A percentile compares a stretch with the other conserved stretches of the same genome.
Conservation (phyloP, 2,888 invertebrate genomes). For the Oxystoma pomonae region DNA sequence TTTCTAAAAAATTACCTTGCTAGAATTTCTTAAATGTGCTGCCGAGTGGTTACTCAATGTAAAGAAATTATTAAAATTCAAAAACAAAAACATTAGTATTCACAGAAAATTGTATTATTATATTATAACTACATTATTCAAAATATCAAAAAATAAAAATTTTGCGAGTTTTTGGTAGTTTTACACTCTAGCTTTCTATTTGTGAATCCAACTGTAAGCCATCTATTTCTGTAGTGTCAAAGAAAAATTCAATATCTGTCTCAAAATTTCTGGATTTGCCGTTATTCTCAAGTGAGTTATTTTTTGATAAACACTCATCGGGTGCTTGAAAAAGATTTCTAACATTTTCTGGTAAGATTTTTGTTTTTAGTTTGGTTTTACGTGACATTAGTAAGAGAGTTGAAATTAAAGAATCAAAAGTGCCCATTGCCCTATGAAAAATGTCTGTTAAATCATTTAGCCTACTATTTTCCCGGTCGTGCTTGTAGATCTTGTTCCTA, state of each 20-base stretch:
- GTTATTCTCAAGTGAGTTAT: not conserved
- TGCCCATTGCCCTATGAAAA: slow-evolving; percentile 13
- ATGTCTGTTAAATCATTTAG: slow-evolving; percentile 11
- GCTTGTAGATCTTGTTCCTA: slow-evolving; percentile 11
- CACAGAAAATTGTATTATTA: no score
- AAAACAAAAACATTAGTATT: no score
- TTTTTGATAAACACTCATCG: not conserved
- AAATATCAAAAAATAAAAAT: no score
- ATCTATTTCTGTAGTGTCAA: not conserved
- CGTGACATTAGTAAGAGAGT: not conserved
- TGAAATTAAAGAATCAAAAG: slow-evolving; percentile 12
- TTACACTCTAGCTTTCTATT: not conserved
- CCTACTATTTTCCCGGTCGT: slow-evolving; percentile 10
- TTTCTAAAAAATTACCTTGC: no score
- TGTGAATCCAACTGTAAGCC: not conserved
- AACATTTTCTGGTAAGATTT: not conserved
- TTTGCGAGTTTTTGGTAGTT: not conserved
- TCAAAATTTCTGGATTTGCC: not conserved
- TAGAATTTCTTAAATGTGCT: no score
- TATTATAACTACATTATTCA: no score
- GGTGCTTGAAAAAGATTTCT: not conserved
- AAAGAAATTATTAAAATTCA: no score
- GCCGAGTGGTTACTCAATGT: no score
- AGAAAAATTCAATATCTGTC: not conserved
- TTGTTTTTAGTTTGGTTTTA: not conserved